Evolutionary conservation across 2,113 vertebrate species (phyloP).

Genomic region (Triplophysa siluroides): DNA sequence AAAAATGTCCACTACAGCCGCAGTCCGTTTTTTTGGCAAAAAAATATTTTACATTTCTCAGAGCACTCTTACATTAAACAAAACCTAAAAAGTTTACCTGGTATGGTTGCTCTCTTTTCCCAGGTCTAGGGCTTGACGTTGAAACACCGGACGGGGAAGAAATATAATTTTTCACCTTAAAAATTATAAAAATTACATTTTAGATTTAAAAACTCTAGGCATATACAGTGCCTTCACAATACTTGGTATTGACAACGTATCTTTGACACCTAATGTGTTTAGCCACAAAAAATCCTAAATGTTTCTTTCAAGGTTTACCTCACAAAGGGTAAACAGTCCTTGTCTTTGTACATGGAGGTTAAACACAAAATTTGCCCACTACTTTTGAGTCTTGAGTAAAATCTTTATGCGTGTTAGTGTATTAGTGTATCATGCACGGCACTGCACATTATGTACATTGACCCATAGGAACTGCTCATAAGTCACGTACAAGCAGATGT

Average conservation of each 20-base stretch:
- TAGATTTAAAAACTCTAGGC: not conserved
- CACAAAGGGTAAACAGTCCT: too few species aligned
- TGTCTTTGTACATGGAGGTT: too few species aligned
- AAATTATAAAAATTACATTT: not conserved
- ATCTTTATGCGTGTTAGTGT: not conserved
- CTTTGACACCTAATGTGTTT: too few species aligned
- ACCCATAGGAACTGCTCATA: not conserved
- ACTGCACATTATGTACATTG: not conserved
- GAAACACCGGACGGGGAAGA: slow-evolving; percentile 35
- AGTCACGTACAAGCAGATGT: not conserved
- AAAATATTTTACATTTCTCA: not conserved
- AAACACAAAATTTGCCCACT: too few species aligned
- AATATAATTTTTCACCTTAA: slow-evolving; percentile 58
- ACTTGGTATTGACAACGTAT: too few species aligned
- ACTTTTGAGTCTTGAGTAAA: too few species aligned
- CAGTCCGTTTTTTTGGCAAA: not conserved
- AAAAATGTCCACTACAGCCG: not conserved
- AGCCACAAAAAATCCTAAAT: too few species aligned
- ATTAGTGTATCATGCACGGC: not conserved
- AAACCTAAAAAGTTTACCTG: slow-evolving; percentile 56
- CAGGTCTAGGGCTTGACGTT: slow-evolving; percentile 49
- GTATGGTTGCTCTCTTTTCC: slow-evolving; percentile 57
- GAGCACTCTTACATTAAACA: not conserved
- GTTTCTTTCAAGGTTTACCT: too few species aligned
- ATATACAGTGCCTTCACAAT: not conserved